Base-by-base conservation (phyloP, 2,888 invertebrate species). In the Cryptocephalus moraei region DNA sequence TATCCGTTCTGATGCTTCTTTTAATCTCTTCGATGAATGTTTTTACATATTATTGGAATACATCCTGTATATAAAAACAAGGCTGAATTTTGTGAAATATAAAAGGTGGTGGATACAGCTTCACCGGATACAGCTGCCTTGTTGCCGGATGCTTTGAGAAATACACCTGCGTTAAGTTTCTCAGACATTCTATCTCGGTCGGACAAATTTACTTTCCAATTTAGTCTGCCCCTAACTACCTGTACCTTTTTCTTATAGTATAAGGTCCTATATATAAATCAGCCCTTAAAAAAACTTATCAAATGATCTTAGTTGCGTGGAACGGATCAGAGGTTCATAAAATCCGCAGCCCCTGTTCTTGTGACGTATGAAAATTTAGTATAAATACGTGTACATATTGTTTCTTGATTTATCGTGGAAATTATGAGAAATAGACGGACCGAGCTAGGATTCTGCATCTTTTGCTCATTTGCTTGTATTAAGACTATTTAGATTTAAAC, bases 41-140 rank as follows among this genome's bases (percentile, higher is more conserved):
- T 22, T 22, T 22, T 22, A 22, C 2, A 6, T 22, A 22, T 4
- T 22, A 22, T 22, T 22, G 22, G 22, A 22, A 6, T 22, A 22
- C 22, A 22, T 22, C 36, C 36, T 36, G 36, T 36, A 47, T 49
- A 48, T 44, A 42, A 44, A 52, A 49, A 49, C 47, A 49, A 52
- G 50, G 49, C 53, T 48, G 46, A 49, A 44, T 45, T 50, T 46
- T 48, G 49, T 49, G 50, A 56, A 55, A 50, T 55, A 55, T 51
- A 55, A 57, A 67, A 66, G 66, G 66, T 66, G 67, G 51, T 53
- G 49, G 53, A 55, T 57, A 61, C 62, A 62, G 62, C 62, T 61
- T 65, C 63, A 63, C 70, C 70, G 70, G 70, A 70, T 69, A 70
- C 70, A 70, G 70, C 70, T 70, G 70, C 66, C 57, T 52, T 49